Evolutionary conservation across 30 jellyfish, hydroid and myxozoan species (phyloP), one percentile per base, ranked within the genome.

Genomic region (Aurelia sp.): DNA sequence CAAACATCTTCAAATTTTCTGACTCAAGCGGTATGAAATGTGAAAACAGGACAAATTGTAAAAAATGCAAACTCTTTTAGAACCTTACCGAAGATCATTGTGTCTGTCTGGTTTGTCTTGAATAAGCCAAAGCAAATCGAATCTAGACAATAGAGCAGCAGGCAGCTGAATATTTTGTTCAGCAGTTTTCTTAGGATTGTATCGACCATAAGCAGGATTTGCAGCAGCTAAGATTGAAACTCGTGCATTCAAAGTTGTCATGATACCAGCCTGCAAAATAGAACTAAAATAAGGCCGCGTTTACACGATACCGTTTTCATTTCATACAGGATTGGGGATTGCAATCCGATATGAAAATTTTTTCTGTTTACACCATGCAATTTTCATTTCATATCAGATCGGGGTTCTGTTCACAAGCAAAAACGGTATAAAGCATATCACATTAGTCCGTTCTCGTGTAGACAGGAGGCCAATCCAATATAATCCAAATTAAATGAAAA

Each of bases 221-320:
- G 99, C 99, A 82, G 99, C 99, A 8, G 99, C 99, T 79, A 96
- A 76, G 20, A 96, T 96, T 51, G 99, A 96, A 0, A 96, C 99
- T 47, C 99, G 92, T 19, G 99, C 99, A 80, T 96, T 96, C 60
- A 96, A 76, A n/a, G 99, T 96, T 5, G 99, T 96, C 95, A 92
- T 86, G 21, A 96, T 96, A 41, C 99, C 99, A 70, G 99, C 99
- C 99, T 95, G 40, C 12, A 11, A 40, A 33, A 70, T 58, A 13
- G 31, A 33, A 70, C n/a, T 11, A 85, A 78, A 16, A 27, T 27
- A 27, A 27, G 33, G 33, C 33, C 33, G 2, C 33, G 33, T 27
- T 27, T 27, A 27, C 33, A 27, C 33, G 33, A 27, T 27, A 27
- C 33, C 2, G 33, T 27, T 27, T 27, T 27, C 33, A 27, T 27